Evolutionary conservation across 2,888 invertebrate species (phyloP).

Genomic region (Drosophila heteroneura): DNA sequence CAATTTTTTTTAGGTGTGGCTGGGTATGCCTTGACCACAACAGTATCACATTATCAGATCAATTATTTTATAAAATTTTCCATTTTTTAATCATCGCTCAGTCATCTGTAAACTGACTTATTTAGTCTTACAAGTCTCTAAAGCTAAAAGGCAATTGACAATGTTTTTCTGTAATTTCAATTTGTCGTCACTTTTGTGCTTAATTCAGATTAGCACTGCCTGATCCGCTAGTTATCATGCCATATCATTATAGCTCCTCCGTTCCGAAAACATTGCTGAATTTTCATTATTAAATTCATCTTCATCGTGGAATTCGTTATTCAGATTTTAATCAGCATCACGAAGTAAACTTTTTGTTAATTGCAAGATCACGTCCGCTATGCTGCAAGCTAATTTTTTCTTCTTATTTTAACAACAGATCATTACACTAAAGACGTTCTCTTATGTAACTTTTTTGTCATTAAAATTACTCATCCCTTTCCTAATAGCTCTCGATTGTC

Average conservation of each 20-base stretch:
- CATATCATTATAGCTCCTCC: not conserved
- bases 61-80: not conserved
- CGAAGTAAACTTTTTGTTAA: not conserved
- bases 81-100: too few species aligned
- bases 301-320: not conserved
- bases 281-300: not conserved
- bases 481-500: not conserved
- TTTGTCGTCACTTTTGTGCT: not conserved
- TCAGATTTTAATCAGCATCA: not conserved
- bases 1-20: not conserved
- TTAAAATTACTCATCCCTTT: not conserved
- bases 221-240: not conserved
- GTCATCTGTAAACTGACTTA: not conserved
- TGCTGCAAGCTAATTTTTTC: not conserved
- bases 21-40: not conserved
- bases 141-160: not conserved
- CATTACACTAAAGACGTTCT: not conserved
- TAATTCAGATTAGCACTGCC: not conserved
- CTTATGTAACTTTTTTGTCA: not conserved
- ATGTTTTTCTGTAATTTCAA: not conserved
- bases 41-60: not conserved
- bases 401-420: not conserved
- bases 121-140: not conserved
- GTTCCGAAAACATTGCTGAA: not conserved
- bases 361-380: not conserved